Conservation (phyloP, 2,113 vertebrate genomes). For the Hippolais icterina region DNA sequence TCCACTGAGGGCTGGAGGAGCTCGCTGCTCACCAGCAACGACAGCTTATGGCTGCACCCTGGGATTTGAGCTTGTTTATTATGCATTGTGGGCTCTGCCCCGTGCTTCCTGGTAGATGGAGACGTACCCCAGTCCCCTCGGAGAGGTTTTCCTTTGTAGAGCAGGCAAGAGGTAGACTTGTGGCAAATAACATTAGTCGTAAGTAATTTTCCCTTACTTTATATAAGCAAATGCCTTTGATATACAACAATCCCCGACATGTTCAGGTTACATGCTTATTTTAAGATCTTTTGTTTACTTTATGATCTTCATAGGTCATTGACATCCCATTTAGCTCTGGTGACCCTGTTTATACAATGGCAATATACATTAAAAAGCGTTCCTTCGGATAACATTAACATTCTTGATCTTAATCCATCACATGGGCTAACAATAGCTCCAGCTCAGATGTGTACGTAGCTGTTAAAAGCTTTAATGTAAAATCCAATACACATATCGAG, state of each 20-base stretch:
- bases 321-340: conserved; percentile 85
- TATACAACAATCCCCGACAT: conserved; percentile 71
- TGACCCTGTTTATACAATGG: conserved; percentile 84
- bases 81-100: not conserved
- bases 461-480: conserved; percentile 83
- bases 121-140: not conserved
- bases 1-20: not conserved
- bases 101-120: conserved; percentile 4
- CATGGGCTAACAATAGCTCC: conserved; percentile 80
- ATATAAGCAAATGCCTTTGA: conserved; percentile 78
- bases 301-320: conserved; percentile 84
- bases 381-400: conserved; percentile 86
- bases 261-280: conserved; percentile 83
- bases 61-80: not conserved
- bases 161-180: conserved; percentile 61
- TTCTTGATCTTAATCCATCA: conserved; percentile 85
- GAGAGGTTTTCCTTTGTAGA: conserved; percentile 53
- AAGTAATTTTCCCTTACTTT: conserved; percentile 77
- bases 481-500: conserved; percentile 72
- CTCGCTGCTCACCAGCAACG: not conserved
- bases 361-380: conserved; percentile 88
- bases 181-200: conserved; percentile 68
- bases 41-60: not conserved
- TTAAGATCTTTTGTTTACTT: conserved; percentile 88
- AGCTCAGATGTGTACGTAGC: conserved; percentile 73